phyloP scores from a whole-genome alignment of 2,797 vertebrate species.

The Australoheros facetus region DNA sequence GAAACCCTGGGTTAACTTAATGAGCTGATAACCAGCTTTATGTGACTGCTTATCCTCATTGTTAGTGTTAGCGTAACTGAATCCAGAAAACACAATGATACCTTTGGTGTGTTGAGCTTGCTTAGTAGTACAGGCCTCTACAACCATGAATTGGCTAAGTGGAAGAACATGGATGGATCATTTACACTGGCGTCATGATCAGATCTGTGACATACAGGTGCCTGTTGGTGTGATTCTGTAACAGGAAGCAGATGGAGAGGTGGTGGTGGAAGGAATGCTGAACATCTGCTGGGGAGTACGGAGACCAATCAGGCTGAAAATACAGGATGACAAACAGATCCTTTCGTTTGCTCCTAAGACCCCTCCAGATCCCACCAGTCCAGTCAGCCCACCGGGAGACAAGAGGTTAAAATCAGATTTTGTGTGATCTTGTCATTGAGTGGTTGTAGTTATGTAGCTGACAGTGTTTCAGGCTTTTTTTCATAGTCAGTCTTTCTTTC shows the following conservation, averaged over 20 bases:
- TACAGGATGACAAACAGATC: constrained; percentile 90
- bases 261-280: constrained; percentile 87
- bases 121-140: no score
- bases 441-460: not conserved
- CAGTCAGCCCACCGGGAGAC: constrained; percentile 74
- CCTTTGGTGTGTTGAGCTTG: no score
- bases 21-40: no score
- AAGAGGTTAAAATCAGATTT: constrained; percentile 80
- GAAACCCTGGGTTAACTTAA: no score
- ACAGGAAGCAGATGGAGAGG: constrained; percentile 64
- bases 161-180: no score
- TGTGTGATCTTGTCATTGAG: not conserved
- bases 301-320: constrained; percentile 88
- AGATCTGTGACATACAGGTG: not conserved
- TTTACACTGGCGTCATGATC: not conserved
- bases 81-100: no score
- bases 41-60: no score
- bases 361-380: constrained; percentile 71
- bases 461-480: not conserved
- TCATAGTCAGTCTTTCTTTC: constrained; percentile 34
- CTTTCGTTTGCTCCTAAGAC: constrained; percentile 62
- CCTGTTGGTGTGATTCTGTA: constrained; percentile 28
- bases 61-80: no score
- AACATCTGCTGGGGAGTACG: constrained; percentile 92
- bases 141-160: no score